phyloP scores from a whole-genome alignment of 1,140 invertebrate genomes.

The Bathynomus jamesi region DNA sequence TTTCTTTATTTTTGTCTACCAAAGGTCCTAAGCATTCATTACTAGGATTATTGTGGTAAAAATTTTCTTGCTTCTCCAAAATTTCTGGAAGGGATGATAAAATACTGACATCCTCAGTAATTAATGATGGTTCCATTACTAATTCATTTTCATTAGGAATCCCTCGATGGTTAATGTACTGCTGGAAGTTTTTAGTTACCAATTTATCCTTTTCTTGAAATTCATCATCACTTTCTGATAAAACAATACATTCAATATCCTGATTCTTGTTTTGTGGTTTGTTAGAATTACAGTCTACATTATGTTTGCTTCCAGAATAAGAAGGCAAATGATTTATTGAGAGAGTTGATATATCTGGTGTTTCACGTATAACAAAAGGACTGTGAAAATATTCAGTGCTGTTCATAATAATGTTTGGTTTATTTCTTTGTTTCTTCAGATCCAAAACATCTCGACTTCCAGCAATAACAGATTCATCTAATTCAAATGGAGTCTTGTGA shows the following conservation, averaged over 20 bases:
- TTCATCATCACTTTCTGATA: background rate
- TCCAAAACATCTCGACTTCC: slow-evolving; percentile 9
- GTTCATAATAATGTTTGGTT: slow-evolving; percentile 11
- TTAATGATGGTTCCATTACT: background rate
- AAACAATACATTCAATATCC: background rate
- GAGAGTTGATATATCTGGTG: slow-evolving; percentile 25
- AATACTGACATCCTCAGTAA: background rate
- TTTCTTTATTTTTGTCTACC: no score
- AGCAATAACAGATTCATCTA: slow-evolving; percentile 22
- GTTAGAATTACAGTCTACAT: no score
- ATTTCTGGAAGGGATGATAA: no score
- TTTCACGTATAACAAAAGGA: background rate
- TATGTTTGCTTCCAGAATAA: no score
- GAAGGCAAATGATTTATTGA: slow-evolving; percentile 1
- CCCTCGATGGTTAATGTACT: background rate
- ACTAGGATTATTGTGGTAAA: no score
- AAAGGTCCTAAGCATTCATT: no score
- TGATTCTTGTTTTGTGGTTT: no score
- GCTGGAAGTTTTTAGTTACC: background rate
- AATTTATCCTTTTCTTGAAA: background rate
- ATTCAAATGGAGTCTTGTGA: background rate
- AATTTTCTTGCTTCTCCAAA: no score
- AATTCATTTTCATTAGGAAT: background rate
- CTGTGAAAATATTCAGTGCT: background rate
- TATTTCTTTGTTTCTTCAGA: background rate